Percentiles rank a stretch among this genome's conserved stretches.
These are phyloP conservation scores for Drosophila macrothrix DNA, from an alignment of 2,888 invertebrate genomes.

Conservation along the genomic window DNA sequence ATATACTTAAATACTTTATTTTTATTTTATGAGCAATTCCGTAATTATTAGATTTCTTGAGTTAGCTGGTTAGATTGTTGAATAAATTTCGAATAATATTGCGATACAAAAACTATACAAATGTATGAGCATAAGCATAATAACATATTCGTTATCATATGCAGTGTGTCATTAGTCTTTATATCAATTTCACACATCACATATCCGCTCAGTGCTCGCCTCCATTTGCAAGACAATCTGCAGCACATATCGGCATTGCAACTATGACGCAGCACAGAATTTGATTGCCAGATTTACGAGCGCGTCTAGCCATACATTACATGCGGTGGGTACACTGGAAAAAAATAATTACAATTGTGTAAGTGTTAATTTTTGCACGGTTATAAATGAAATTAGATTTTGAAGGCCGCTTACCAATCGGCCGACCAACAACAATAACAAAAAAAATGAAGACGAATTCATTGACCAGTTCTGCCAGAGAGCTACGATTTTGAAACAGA, in stretches of 20 bases:
- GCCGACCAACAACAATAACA: constrained; percentile 17
- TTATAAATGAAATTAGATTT: constrained; percentile 59
- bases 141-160: constrained; percentile 1
- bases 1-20: neutral
- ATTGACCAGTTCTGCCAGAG: constrained; percentile 40
- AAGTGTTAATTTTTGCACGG: constrained; percentile 62
- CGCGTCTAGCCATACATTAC: constrained; percentile 14
- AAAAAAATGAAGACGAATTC: constrained; percentile 32
- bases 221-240: constrained; percentile 22
- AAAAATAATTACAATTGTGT: constrained; percentile 6
- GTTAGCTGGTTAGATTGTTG: neutral
- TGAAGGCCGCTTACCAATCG: constrained; percentile 52
- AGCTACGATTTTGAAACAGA: constrained; percentile 57
- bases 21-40: neutral
- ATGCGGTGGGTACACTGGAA: constrained; percentile 38
- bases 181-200: constrained; percentile 15
- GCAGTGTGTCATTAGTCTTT: constrained; percentile 24
- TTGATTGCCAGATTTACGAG: constrained; percentile 52
- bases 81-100: neutral
- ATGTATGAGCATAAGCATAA: neutral
- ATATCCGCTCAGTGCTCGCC: constrained; percentile 20
- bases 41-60: neutral
- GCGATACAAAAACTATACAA: constrained; percentile 6
- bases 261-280: constrained; percentile 49
- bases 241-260: constrained; percentile 43